These are phyloP conservation scores for Rhogogaster chlorosoma DNA, from an alignment of 2,888 invertebrate genomes.

Conservation along the genomic window DNA sequence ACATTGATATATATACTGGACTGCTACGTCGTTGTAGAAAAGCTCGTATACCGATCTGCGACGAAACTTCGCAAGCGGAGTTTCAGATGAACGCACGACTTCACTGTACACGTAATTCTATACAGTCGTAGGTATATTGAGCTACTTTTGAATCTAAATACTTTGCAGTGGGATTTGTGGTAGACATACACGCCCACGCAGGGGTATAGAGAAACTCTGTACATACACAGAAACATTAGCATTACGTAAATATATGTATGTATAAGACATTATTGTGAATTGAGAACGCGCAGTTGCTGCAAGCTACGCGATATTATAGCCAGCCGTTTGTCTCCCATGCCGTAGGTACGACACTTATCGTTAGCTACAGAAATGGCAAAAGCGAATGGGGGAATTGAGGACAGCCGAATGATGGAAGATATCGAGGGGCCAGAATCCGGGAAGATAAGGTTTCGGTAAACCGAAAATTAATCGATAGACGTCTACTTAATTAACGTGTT, in stretches of 20 bases:
- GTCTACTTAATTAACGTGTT: conserved; percentile 35
- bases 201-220: not conserved
- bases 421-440: not conserved
- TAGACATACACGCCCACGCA: not conserved
- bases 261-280: conserved; percentile 6
- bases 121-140: not conserved
- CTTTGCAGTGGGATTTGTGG: not conserved
- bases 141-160: not conserved
- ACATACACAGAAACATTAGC: not conserved
- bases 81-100: conserved; percentile 16
- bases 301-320: conserved; percentile 1
- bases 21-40: not conserved
- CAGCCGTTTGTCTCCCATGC: not conserved
- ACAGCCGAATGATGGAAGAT: conserved; percentile 22
- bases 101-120: conserved; percentile 1
- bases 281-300: not conserved
- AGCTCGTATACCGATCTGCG: not conserved
- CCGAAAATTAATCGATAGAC: conserved; percentile 45
- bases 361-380: not conserved
- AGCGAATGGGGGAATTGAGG: conserved; percentile 2
- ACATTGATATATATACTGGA: not conserved
- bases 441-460: conserved; percentile 47
- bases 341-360: not conserved
- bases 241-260: not conserved
- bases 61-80: not conserved